These are phyloP conservation scores for Myiagra hebetior DNA, from an alignment of 2,113 vertebrate genomes.

Conservation along the genomic window DNA sequence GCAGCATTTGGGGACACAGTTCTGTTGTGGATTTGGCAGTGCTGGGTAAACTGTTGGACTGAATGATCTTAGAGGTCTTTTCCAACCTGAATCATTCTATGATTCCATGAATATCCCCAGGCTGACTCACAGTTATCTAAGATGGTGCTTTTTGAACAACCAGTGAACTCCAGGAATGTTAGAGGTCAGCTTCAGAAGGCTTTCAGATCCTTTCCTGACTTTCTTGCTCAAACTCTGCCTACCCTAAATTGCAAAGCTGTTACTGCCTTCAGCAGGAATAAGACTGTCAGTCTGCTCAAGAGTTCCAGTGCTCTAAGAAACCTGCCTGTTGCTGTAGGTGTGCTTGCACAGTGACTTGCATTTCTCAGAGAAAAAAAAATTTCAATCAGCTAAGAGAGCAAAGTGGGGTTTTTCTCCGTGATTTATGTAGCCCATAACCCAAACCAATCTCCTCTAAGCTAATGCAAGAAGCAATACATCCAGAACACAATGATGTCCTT, in stretches of 20 bases:
- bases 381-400: background rate
- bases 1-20: background rate
- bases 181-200: background rate
- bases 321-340: background rate
- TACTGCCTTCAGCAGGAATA: background rate
- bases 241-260: background rate
- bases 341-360: background rate
- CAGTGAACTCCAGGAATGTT: background rate
- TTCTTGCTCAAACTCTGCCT: background rate
- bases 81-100: background rate
- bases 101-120: background rate
- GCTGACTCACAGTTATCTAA: background rate
- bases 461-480: background rate
- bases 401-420: background rate
- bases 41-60: background rate
- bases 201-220: background rate
- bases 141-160: background rate
- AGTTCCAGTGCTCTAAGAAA: background rate
- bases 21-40: background rate
- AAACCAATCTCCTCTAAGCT: background rate
- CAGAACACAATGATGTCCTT: background rate
- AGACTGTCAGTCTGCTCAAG: background rate
- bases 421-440: background rate
- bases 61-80: background rate
- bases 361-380: background rate